Evolutionary conservation across 2,797 vertebrate genomes (phyloP), one percentile per base, ranked within the genome.

Genomic region (Sebastes vulpes): DNA sequence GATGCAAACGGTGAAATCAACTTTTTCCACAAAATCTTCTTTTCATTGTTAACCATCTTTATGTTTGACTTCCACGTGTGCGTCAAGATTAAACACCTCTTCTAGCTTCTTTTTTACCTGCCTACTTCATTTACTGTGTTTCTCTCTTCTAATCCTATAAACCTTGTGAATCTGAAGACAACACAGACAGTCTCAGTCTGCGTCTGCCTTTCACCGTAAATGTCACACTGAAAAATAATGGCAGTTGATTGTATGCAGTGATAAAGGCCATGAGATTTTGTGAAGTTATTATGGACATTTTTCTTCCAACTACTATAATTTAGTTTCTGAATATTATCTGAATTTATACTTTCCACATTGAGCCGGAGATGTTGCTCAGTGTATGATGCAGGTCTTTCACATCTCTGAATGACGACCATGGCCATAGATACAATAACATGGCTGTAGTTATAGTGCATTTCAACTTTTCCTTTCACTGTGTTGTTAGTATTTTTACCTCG

Each of bases 151-250:
- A 14, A 52, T 21, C 31, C 18, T 69, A 23, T 74, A 18, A 81
- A 69, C 12, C 0, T 23, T 12, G 42, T 25, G 14, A 75, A 56
- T 57, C 12, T 46, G 46, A 76, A 72, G 46, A 69, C 53, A 65
- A 67, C 28, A 42, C 46, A 53, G 28, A 65, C 23, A 2, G 42
- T 50, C 28, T 76, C 38, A 29, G 48, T 66, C 74, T 76, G 38
- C 20, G 9, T 78, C 70, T 70, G 60, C 65, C 65, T 75, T 71
- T 78, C 52, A 46, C 75, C 52, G 32, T 77, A 92, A 92, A 90
- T 90, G 90, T 88, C 83, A 89, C 60, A 52, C 57, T 32, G 42
- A 60, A 64, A 85, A 86, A 72, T 81, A 83, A 85, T 77, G 68
- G 46, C 38, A 67, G 35, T 26, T 76, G 77, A 81, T 71, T 79